Evolutionary conservation across 2,888 invertebrate genomes (phyloP), one percentile per base, ranked within the genome.

Genomic region (Phengaris alcon): DNA sequence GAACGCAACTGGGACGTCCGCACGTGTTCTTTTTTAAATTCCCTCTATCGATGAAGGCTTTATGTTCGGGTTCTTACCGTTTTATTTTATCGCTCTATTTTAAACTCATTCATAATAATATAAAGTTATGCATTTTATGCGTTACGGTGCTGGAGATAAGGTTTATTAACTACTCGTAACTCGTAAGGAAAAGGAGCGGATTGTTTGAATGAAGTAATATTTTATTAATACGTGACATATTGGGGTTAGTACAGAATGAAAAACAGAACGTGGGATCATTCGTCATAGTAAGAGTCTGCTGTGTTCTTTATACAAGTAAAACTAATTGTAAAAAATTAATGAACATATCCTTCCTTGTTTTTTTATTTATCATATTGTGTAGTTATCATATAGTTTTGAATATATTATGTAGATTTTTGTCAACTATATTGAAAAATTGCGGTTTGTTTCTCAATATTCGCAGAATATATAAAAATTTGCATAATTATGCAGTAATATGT

Each of bases 1-100:
- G 84, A 85, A 86, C 87, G 87, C 80, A 90, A 87, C 82, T 83
- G 80, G 84, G 84, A 78, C 83, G 81, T 78, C 77, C 77, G 81
- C 84, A 85, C 85, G 85, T 84, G 84, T 83, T 70, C 70, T 57
- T 75, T 75, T 75, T 70, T 22, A 48, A 57, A 57, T 70, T n/a
- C 51, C 57, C 57, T 59, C 48, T 68, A 69, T 54, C 74, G 55
- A 75, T 75, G 55, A 69, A 75, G 75, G 57, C 75, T 75, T 52
- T 75, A 69, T 75, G 48, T 69, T 69, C 55, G 46, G 54, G 48
- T 46, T 51, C 55, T 57, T 5, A 44, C 46, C 55, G 48, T 57
- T 69, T 70, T 57, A 35, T 55, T 70, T 51, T 22, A 48, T 13
- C 54, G 72, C 13, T 72, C 70, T 54, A 72, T 51, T 51, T 70